phyloP scores from a whole-genome alignment of 2,113 vertebrate genomes.

The Laticauda colubrina region DNA sequence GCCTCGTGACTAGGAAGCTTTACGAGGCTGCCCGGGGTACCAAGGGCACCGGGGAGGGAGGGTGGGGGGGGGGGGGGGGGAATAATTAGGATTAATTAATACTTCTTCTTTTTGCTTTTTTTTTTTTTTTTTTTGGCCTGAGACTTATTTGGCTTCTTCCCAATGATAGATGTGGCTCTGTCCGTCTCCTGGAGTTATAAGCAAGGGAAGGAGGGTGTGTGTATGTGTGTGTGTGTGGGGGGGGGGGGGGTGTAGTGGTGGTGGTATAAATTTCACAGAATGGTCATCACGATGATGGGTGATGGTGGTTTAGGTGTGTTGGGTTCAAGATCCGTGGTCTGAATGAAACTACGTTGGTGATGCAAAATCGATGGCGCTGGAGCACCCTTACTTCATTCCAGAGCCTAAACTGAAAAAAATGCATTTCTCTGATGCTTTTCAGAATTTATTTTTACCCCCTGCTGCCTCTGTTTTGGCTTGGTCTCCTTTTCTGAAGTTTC shows the following conservation, averaged over 20 bases:
- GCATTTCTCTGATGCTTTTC: slow-evolving; percentile 62
- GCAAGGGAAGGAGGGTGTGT: slow-evolving; percentile 3
- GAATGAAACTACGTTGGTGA: slow-evolving; percentile 62
- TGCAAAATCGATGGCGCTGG: slow-evolving; percentile 62
- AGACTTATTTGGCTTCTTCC: slow-evolving; percentile 57
- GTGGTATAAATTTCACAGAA: not conserved
- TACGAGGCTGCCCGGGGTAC: slow-evolving; percentile 7
- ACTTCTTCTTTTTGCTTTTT: slow-evolving; percentile 45
- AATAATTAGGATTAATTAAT: slow-evolving; percentile 54
- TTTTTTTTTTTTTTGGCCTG: slow-evolving; percentile 32
- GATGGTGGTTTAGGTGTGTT: slow-evolving; percentile 5
- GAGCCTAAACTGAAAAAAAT: slow-evolving; percentile 56
- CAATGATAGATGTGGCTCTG: not conserved
- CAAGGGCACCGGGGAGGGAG: slow-evolving; percentile 13
- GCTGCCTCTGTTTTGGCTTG: slow-evolving; percentile 43
- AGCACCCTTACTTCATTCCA: slow-evolving; percentile 60
- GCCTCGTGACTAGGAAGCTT: slow-evolving; percentile 3
- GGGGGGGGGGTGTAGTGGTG: not conserved
- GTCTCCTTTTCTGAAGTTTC: slow-evolving; percentile 53
- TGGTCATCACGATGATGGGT: not conserved
- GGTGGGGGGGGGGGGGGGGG: slow-evolving; percentile 9
- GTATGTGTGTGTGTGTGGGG: no score
- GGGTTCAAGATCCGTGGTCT: slow-evolving; percentile 57
- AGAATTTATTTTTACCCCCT: slow-evolving; percentile 37
- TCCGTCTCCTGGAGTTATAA: slow-evolving; percentile 4